A percentile compares a stretch with the other conserved stretches of the same genome.
These are phyloP conservation scores for Whitmania pigra DNA, from an alignment of 1,140 invertebrate species.

Conservation along the genomic window DNA sequence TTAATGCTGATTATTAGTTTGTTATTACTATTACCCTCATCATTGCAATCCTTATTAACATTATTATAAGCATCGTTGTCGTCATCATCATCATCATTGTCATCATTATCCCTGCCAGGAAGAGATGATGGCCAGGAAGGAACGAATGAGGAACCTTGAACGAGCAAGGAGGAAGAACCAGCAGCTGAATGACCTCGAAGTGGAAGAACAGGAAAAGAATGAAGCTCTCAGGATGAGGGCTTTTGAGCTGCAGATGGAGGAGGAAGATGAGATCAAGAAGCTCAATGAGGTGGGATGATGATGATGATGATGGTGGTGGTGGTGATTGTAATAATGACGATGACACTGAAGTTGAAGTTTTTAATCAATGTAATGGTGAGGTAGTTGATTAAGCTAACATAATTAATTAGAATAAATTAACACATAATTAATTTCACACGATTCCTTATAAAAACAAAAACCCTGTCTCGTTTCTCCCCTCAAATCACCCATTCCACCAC, in stretches of 20 bases:
- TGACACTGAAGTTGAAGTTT: background rate
- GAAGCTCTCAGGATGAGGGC: constrained; percentile 39
- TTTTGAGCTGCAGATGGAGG: constrained; percentile 40
- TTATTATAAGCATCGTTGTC: no score
- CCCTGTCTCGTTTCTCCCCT: no score
- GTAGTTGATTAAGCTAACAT: background rate
- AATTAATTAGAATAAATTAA: background rate
- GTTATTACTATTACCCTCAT: no score
- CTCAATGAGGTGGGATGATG: constrained; percentile 37
- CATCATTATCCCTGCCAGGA: constrained; percentile 29
- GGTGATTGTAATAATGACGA: background rate
- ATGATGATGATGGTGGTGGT: background rate
- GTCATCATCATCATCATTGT: no score
- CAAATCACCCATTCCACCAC: background rate
- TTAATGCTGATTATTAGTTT: no score
- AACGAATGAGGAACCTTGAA: constrained; percentile 39
- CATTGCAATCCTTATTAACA: no score
- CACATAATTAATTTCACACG: background rate
- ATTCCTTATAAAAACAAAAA: no score
- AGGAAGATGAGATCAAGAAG: constrained; percentile 44
- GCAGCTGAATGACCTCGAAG: constrained; percentile 40
- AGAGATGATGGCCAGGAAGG: constrained; percentile 35
- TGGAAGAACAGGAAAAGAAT: constrained; percentile 40
- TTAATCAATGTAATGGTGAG: background rate
- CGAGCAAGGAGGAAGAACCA: constrained; percentile 37